Conservation (phyloP, 1,140 invertebrate species). For the Periplaneta americana region DNA sequence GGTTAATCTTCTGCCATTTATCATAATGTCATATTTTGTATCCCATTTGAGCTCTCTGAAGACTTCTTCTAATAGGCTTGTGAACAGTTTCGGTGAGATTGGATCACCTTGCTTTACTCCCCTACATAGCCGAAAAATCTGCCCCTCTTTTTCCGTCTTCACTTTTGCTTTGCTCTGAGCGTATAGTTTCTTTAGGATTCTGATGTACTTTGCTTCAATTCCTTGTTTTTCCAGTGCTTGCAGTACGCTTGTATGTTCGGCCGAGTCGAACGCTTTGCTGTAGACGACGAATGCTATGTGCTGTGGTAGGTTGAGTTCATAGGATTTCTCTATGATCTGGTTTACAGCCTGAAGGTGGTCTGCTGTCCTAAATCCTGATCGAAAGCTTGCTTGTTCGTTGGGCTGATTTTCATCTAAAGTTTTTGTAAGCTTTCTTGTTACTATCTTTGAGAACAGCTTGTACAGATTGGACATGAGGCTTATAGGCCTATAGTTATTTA, state of each 20-base stretch:
- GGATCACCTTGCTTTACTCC: neutral
- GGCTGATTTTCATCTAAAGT: conserved; percentile 12
- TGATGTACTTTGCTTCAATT: neutral
- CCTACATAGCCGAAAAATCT: neutral
- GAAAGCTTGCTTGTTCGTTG: conserved; percentile 2
- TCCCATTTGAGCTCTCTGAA: neutral
- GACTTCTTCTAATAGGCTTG: neutral
- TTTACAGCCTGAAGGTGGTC: neutral
- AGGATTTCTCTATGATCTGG: neutral
- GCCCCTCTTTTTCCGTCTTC: neutral
- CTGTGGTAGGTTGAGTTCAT: neutral
- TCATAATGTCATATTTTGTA: neutral
- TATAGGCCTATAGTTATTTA: conserved; percentile 6
- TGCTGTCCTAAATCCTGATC: neutral
- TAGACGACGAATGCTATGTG: neutral
- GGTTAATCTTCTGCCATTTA: neutral
- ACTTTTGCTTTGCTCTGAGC: neutral
- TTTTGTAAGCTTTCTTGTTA: conserved; percentile 1
- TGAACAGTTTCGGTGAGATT: neutral
- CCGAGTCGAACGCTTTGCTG: conserved; percentile 1
- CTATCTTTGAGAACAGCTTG: conserved; percentile 9
- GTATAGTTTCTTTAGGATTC: conserved; percentile 3
- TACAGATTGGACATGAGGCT: neutral
- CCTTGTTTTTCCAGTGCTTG: neutral
- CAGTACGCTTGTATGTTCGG: neutral